phyloP scores from a whole-genome alignment of 1,140 invertebrate species.

The Anoplophora glabripennis region DNA sequence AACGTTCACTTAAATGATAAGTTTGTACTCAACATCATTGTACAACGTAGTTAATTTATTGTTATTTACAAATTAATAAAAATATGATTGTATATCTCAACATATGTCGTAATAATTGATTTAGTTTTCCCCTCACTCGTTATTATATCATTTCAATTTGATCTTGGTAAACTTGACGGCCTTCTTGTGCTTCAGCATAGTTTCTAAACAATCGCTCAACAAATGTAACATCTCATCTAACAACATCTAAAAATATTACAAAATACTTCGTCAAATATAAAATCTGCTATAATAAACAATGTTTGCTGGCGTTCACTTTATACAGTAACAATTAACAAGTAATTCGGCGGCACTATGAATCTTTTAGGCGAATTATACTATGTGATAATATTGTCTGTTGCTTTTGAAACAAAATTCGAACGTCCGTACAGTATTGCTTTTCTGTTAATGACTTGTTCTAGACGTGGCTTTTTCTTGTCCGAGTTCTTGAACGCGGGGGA shows the following conservation, averaged over 20 bases:
- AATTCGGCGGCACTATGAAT: slow-evolving; percentile 13
- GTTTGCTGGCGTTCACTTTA: not conserved
- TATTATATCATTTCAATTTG: slow-evolving; percentile 31
- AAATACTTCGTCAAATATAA: slow-evolving; percentile 8
- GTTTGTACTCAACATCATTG: too few species aligned
- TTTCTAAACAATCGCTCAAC: slow-evolving; percentile 20
- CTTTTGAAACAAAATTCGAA: slow-evolving; percentile 11
- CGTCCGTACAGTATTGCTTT: slow-evolving; percentile 9
- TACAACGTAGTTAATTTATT: not conserved
- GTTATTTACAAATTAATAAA: slow-evolving; percentile 13
- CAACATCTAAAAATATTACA: slow-evolving; percentile 25
- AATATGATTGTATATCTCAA: slow-evolving; percentile 19
- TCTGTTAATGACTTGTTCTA: too few species aligned
- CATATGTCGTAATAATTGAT: slow-evolving; percentile 7
- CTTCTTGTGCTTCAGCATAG: slow-evolving; percentile 23
- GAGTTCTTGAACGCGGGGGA: too few species aligned
- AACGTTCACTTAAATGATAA: too few species aligned
- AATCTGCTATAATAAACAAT: slow-evolving; percentile 8
- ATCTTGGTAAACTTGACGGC: slow-evolving; percentile 32
- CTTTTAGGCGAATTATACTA: slow-evolving; percentile 8
- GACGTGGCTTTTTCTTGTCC: too few species aligned
- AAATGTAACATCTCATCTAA: slow-evolving; percentile 25
- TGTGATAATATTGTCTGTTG: slow-evolving; percentile 17
- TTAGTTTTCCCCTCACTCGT: slow-evolving; percentile 12
- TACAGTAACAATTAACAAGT: slow-evolving; percentile 16